Conservation (phyloP, 2,113 vertebrate genomes). For the Cebus imitator region DNA sequence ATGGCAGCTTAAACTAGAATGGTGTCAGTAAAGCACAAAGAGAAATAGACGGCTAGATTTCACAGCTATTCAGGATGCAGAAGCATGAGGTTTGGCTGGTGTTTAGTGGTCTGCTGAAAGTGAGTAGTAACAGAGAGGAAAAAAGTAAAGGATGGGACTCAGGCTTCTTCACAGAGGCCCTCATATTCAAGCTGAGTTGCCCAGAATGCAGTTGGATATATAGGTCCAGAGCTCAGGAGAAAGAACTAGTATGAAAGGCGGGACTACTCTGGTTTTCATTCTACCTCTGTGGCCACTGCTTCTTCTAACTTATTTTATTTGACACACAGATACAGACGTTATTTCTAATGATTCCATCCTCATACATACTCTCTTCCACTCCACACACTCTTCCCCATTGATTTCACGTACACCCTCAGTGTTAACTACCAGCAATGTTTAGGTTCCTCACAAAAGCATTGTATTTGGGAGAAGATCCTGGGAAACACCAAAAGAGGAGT, state of each 20-base stretch:
- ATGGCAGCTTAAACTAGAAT: not conserved
- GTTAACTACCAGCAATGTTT: not conserved
- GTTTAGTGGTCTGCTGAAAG: not conserved
- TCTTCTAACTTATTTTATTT: slow-evolving; percentile 2
- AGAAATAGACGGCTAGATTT: not conserved
- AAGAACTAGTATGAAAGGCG: not conserved
- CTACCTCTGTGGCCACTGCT: not conserved
- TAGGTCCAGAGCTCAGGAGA: not conserved
- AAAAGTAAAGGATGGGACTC: not conserved
- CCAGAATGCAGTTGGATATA: not conserved
- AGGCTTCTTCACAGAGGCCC: not conserved
- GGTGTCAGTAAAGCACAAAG: not conserved
- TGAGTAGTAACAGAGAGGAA: not conserved
- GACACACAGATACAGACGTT: not conserved
- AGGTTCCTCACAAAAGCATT: not conserved
- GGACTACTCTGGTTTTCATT: not conserved
- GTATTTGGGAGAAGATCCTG: not conserved
- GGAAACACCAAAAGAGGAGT: not conserved
- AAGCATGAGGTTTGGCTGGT: not conserved
- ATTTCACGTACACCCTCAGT: not conserved
- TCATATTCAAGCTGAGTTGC: not conserved
- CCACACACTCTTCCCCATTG: not conserved
- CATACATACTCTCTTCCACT: not conserved
- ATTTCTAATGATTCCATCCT: not conserved
- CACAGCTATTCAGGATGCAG: not conserved